phyloP scores from a whole-genome alignment of 1,140 invertebrate species.

The Micrasema minimum region DNA sequence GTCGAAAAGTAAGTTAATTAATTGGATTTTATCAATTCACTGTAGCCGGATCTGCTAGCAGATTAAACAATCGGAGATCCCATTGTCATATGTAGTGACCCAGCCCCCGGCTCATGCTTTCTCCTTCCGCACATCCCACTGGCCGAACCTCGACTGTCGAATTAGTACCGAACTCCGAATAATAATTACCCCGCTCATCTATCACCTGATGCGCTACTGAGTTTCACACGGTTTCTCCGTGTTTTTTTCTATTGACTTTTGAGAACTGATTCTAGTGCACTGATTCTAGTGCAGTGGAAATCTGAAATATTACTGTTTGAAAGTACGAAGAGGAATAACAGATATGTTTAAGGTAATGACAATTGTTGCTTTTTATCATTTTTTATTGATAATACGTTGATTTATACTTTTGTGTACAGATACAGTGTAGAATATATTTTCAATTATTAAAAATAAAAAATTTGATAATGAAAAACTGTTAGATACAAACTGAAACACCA shows the following conservation, averaged over 20 bases:
- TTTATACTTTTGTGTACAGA: too few species aligned
- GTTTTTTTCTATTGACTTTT: too few species aligned
- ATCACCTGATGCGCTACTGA: background rate
- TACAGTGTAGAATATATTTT: too few species aligned
- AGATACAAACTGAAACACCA: too few species aligned
- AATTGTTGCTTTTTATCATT: background rate
- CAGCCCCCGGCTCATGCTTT: conserved; percentile 11
- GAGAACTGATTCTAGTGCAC: conserved; percentile 4
- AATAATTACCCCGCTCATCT: background rate
- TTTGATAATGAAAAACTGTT: too few species aligned
- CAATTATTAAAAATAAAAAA: too few species aligned
- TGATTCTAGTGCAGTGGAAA: conserved; percentile 21
- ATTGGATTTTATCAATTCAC: too few species aligned
- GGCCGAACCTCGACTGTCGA: background rate
- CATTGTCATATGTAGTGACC: background rate
- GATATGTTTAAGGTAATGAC: background rate
- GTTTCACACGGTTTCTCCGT: conserved; percentile 39
- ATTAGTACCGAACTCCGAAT: background rate
- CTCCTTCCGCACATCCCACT: background rate
- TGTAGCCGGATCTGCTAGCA: background rate
- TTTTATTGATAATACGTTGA: too few species aligned
- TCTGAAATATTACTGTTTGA: background rate
- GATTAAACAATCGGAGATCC: conserved; percentile 18
- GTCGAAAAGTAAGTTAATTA: too few species aligned
- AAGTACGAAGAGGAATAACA: too few species aligned